Conservation (phyloP, 2,113 vertebrate genomes). For the Chaetorhynchus papuensis region DNA sequence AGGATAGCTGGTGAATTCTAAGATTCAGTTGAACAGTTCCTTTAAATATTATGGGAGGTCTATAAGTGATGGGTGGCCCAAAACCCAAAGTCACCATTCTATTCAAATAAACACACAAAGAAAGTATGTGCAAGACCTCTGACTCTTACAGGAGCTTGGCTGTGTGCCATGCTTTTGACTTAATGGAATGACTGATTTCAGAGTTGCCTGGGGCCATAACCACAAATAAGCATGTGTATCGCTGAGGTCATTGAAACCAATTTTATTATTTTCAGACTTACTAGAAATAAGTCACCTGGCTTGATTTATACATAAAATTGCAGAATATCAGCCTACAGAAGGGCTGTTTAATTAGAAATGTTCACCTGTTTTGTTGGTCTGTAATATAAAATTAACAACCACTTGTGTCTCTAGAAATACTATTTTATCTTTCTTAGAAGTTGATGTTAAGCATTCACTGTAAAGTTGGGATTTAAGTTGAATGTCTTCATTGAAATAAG, state of each 20-base stretch:
- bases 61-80: slow-evolving; percentile 39
- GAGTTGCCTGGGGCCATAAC: slow-evolving; percentile 21
- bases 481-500: neutral
- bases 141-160: slow-evolving; percentile 33
- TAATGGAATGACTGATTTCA: slow-evolving; percentile 13
- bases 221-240: slow-evolving; percentile 9
- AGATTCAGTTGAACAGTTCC: neutral
- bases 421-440: neutral
- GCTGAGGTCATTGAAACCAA: slow-evolving; percentile 26
- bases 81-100: slow-evolving; percentile 24
- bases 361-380: neutral
- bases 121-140: slow-evolving; percentile 45
- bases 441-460: neutral
- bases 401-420: neutral
- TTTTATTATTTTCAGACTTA: slow-evolving; percentile 33
- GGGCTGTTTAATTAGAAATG: neutral
- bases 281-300: slow-evolving; percentile 14
- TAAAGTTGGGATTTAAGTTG: neutral
- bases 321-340: neutral
- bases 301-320: neutral
- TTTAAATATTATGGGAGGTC: slow-evolving; percentile 24
- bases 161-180: neutral
- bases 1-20: neutral
- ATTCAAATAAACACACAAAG: slow-evolving; percentile 29
- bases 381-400: neutral